phyloP scores from a whole-genome alignment of 2,888 invertebrate species.

The Clistopyga incitator region DNA sequence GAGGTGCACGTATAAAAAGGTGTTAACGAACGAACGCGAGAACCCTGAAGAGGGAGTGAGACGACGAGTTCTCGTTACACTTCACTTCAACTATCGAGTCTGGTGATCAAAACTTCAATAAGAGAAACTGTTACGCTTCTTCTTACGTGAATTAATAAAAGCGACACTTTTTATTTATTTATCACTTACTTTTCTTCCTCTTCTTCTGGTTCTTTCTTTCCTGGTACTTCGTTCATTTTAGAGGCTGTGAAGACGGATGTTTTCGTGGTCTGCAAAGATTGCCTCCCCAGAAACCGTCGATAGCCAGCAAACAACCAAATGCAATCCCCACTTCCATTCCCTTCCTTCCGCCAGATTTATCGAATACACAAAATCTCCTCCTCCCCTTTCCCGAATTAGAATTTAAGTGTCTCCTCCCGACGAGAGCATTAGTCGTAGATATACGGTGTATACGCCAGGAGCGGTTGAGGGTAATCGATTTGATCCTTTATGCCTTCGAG shows the following conservation, averaged over 20 bases:
- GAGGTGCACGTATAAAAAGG: conserved; percentile 44
- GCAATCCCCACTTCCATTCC: no score
- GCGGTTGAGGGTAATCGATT: conserved; percentile 66
- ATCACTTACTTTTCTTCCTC: background rate
- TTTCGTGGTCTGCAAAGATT: no score
- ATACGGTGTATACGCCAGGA: conserved; percentile 31
- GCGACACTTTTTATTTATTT: conserved; percentile 2
- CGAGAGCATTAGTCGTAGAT: conserved; percentile 18
- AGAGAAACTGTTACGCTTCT: conserved; percentile 10
- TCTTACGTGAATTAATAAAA: conserved; percentile 5
- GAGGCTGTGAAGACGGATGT: background rate
- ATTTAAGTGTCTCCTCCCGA: conserved; percentile 38
- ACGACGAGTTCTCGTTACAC: conserved; percentile 8
- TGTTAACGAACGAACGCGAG: conserved; percentile 52
- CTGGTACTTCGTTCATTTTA: background rate
- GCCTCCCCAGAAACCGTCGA: no score
- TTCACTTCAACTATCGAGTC: background rate
- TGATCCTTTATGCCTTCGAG: conserved; percentile 58
- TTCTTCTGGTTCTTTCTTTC: background rate
- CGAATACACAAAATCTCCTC: conserved; percentile 15
- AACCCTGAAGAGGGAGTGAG: background rate
- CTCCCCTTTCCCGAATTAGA: conserved; percentile 48
- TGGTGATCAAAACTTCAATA: conserved; percentile 10
- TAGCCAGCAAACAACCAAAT: no score
- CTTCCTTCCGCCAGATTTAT: background rate